Evolutionary conservation across 2,797 vertebrate genomes (phyloP), one percentile per base, ranked within the genome.

Genomic region (Hemibagrus guttatus): DNA sequence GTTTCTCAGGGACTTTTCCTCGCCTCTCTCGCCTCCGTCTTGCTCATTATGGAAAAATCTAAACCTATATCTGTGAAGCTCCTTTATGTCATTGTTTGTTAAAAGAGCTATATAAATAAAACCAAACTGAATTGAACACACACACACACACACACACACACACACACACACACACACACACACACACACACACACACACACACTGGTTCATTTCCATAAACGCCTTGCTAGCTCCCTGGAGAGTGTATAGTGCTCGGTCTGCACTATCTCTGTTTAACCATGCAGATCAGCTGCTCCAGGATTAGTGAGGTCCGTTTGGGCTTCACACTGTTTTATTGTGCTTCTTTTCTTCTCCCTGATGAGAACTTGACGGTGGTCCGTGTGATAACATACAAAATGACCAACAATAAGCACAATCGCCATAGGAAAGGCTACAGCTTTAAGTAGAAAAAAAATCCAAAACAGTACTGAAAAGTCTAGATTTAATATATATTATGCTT

Each of bases 101-200:
- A 64, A 31, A 35, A n/a, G 11, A 64, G 61, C 61, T 64, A 64
- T n/a, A 64, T 64, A 64, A 64, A 64, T 64, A 5, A 64, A 64
- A 64, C n/a, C 7, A 12, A 69, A 69, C 16, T 35, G 16, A 69
- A 69, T 19, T 26, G 39, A 23, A 76, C 17, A 79, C n/a, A 78
- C 28, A 58, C 69, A 72, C 68, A 72, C 39, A 31, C 52, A 58
- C 28, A 78, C n/a, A n/a, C n/a, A n/a, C n/a, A n/a, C n/a, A n/a
- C n/a, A n/a, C n/a, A n/a, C n/a, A n/a, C n/a, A n/a, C n/a, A n/a
- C n/a, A n/a, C n/a, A n/a, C n/a, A n/a, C n/a, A n/a, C n/a, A n/a
- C n/a, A n/a, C n/a, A n/a, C n/a, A n/a, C n/a, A n/a, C n/a, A 76
- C 17, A 79, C n/a, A 78, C 28, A 58, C 75, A 78, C 52, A 78